Evolutionary conservation across 2,113 vertebrate species (phyloP).

Genomic region (Oryzias melastigma): DNA sequence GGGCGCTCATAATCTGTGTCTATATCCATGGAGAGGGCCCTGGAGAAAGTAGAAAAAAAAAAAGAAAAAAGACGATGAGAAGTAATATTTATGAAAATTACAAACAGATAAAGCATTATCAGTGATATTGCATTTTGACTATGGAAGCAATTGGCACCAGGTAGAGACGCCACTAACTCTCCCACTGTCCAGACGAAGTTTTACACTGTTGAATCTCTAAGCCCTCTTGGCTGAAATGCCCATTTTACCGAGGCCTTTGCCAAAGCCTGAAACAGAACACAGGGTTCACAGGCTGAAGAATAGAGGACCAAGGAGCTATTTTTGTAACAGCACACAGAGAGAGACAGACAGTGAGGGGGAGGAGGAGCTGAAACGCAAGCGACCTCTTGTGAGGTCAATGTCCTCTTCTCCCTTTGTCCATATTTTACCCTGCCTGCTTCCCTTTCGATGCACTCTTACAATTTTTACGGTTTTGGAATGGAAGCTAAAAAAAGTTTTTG

Average conservation of each 20-base stretch:
- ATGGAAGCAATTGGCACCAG: constrained; percentile 5
- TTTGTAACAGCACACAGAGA: constrained; percentile 45
- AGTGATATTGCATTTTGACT: constrained; percentile 32
- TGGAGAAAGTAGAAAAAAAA: constrained; percentile 29
- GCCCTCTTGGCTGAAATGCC: constrained; percentile 44
- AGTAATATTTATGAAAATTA: constrained; percentile 10
- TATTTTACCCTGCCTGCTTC: constrained; percentile 3
- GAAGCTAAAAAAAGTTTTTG: not conserved
- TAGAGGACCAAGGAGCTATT: constrained; percentile 61
- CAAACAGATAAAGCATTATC: constrained; percentile 24
- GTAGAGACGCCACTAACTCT: constrained; percentile 8
- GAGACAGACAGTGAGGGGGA: constrained; percentile 18
- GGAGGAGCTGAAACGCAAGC: constrained; percentile 24
- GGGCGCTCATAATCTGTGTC: constrained; percentile 91
- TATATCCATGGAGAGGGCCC: constrained; percentile 86
- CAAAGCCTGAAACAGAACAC: constrained; percentile 63
- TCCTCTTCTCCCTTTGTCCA: constrained; percentile 18
- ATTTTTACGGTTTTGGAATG: not conserved
- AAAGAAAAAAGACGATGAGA: constrained; percentile 13
- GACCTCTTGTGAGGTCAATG: constrained; percentile 32
- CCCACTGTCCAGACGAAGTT: not conserved
- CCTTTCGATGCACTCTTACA: constrained; percentile 3
- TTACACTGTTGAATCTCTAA: constrained; percentile 45
- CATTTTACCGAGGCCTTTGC: constrained; percentile 48
- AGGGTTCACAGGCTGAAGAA: constrained; percentile 55